Evolutionary conservation across 2,797 vertebrate genomes (phyloP).

Genomic region (Loriculus beryllinus): DNA sequence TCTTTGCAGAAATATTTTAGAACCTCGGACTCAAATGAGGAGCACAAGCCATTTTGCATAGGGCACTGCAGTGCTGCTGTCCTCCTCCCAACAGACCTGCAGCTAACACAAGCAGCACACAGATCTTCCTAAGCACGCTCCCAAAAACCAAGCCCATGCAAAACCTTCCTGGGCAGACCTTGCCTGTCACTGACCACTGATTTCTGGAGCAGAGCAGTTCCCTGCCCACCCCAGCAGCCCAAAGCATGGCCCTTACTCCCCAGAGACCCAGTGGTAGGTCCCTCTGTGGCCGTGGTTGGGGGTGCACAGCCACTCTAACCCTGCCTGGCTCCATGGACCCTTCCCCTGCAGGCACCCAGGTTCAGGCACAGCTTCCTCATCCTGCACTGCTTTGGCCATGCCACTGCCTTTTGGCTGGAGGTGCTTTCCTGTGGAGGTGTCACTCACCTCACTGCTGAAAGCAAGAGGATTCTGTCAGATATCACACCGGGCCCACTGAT

Average conservation of each 20-base stretch:
- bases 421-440: not conserved
- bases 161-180: not conserved
- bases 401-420: not conserved
- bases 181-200: not conserved
- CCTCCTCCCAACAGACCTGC: not conserved
- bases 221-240: not conserved
- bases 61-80: not conserved
- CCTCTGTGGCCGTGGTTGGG: rapidly evolving
- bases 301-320: rapidly evolving
- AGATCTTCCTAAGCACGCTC: rapidly evolving
- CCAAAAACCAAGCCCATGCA: not conserved
- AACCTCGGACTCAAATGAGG: not conserved
- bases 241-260: not conserved
- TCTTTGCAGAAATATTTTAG: not conserved
- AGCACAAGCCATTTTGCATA: not conserved
- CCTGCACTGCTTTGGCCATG: not conserved
- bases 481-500: rapidly evolving
- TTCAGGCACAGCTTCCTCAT: not conserved
- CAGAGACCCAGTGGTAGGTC: not conserved
- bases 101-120: not conserved
- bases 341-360: rapidly evolving
- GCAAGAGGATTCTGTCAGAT: not conserved
- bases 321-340: not conserved
- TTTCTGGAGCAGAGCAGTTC: not conserved
- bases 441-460: not conserved